Evolutionary conservation across 2,113 vertebrate species (phyloP), one percentile per base, ranked within the genome.

Genomic region (Zapornia atra): DNA sequence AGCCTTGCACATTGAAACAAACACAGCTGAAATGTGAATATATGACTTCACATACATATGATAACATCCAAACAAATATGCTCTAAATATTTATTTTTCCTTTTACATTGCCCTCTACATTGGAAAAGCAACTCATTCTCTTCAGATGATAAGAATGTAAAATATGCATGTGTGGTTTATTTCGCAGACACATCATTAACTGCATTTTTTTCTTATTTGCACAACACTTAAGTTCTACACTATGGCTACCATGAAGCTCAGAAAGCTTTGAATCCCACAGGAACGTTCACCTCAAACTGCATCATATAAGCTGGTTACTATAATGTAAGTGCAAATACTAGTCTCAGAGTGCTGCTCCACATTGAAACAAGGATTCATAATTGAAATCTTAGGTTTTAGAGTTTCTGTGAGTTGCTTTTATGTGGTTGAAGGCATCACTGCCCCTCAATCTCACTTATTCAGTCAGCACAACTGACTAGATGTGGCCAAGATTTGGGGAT

Each of bases 51-150:
- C 3, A 2, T 75, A 60, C n/a, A 18, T 21, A 76, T 6, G 22
- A 90, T 65, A 57, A 95, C 61, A 82, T 46, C 50, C 70, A 88
- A 96, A 92, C 34, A 94, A 94, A 88, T 28, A 71, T 0, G 5
- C 17, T 89, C 72, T 36, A 84, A 95, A 89, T 94, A 95, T 80
- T 95, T 90, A 68, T 95, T 95, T 95, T 87, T 69, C 44, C 53
- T 91, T 94, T 76, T 86, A 38, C 7, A 64, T 19, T 81, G 76
- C 20, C 63, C 21, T 84, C 51, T 86, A 16, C 31, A 10, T 11
- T 82, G 86, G 53, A 82, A 86, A 92, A 89, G 28, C 26, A 84
- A 65, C 15, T 78, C 20, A 61, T 33, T 75, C 44, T 82, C 25
- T 91, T 87, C 40, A 82, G 63, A 89, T 69, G 3, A 54, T 16